Evolutionary conservation across 2,113 vertebrate species (phyloP), one percentile per base, ranked within the genome.

Genomic region (Prionailurus bengalensis): DNA sequence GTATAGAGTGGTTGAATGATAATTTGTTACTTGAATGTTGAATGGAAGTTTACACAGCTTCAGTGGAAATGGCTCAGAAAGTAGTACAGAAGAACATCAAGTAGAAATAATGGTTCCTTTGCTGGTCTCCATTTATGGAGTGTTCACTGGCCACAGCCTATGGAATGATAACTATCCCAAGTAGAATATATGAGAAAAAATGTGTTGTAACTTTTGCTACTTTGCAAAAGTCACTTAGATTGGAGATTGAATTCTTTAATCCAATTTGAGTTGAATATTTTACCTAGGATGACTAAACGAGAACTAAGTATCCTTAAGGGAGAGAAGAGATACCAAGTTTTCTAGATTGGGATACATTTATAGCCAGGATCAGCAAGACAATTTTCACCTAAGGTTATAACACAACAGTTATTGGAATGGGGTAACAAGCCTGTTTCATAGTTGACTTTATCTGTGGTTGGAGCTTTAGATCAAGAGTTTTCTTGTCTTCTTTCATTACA

Each of bases 51-150:
- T 29, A 71, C 51, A 51, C 6, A 87, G 19, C 31, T 71, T 79
- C 13, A 65, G 42, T 45, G 92, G 33, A 92, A 89, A 58, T 55
- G 68, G 5, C 36, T 86, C 12, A 85, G 45, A 94, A 88, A 79
- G 70, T 68, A 39, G 27, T 1, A 42, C 36, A 94, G 55, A 71
- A 94, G 17, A 86, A 31, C 25, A 78, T 86, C 8, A 86, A 55
- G 70, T 74, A 92, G 2, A 48, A 89, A 66, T 70, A 73, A 66
- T 58, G 16, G 39, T 39, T 94, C 10, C 23, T 87, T 23, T 55
- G 3, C 7, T 96, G 48, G 25, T 92, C 58, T 95, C 25, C 29
- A 53, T 79, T 96, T 90, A 70, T 95, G 84, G 42, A 86, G 21
- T 73, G 29, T 79, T 61, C 36, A 82, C 11, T 82, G 23, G 58